phyloP scores from a whole-genome alignment of 2,113 vertebrate species.

The Nannospalax galili region DNA sequence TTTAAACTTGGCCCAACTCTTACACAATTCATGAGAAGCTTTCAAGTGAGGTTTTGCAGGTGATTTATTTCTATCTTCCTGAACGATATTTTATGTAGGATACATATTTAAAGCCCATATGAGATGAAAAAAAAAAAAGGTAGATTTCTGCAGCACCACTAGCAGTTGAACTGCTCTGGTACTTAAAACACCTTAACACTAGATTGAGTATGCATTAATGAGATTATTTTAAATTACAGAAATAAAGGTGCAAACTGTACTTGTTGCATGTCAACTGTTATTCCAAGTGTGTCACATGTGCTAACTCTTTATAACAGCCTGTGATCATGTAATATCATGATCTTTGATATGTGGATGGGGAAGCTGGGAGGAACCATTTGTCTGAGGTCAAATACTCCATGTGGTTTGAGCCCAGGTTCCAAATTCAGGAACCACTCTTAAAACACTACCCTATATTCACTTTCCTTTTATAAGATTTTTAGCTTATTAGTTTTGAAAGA shows the following conservation, averaged over 20 bases:
- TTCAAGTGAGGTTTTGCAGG: slow-evolving; percentile 65
- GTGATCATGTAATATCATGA: not conserved
- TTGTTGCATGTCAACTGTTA: not conserved
- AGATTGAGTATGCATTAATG: slow-evolving; percentile 80
- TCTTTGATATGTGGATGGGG: not conserved
- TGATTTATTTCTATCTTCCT: slow-evolving; percentile 76
- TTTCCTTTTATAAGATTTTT: no score
- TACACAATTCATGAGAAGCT: slow-evolving; percentile 65
- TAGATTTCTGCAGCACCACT: slow-evolving; percentile 75
- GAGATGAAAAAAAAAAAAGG: slow-evolving; percentile 64
- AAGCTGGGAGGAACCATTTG: not conserved
- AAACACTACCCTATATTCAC: not conserved
- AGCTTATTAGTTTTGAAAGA: no score
- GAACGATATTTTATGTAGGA: not conserved
- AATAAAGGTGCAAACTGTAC: not conserved
- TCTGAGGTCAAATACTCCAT: not conserved
- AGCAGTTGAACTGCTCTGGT: slow-evolving; percentile 72
- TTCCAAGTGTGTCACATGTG: not conserved
- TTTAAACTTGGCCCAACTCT: slow-evolving; percentile 43
- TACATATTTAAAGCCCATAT: not conserved
- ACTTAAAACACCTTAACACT: slow-evolving; percentile 76
- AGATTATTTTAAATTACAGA: slow-evolving; percentile 81
- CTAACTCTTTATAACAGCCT: not conserved
- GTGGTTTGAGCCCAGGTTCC: not conserved
- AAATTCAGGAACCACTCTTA: not conserved